These are phyloP conservation scores for Hydrozoanthus tunicans DNA, from an alignment of 64 coral and sea anemone genomes.

Conservation along the genomic window DNA sequence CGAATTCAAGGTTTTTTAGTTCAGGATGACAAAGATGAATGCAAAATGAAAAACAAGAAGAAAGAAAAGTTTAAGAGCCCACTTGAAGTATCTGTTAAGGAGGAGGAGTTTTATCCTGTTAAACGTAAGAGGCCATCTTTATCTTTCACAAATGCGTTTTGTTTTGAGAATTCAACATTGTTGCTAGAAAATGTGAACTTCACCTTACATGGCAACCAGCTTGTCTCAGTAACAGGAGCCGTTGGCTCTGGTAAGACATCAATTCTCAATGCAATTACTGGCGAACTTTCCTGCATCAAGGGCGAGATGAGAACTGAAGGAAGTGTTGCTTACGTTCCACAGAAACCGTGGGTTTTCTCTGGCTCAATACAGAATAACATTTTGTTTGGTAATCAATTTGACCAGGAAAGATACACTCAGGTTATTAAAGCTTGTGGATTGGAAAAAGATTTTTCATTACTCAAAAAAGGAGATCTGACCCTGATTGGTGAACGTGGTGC, in stretches of 20 bases:
- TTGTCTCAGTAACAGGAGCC: conserved; percentile 59
- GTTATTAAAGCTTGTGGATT: conserved; percentile 68
- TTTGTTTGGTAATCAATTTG: conserved; percentile 61
- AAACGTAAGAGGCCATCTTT: background rate
- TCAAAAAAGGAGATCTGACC: conserved; percentile 67
- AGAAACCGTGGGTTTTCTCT: conserved; percentile 68
- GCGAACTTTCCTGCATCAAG: conserved; percentile 43
- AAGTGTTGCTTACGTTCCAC: conserved; percentile 63
- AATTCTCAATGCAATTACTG: conserved; percentile 51
- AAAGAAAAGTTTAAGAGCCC: background rate
- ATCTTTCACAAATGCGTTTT: background rate
- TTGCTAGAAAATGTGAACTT: conserved; percentile 10
- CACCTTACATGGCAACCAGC: conserved; percentile 1
- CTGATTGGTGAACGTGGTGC: conserved; percentile 66
- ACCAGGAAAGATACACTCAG: conserved; percentile 42
- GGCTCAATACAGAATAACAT: conserved; percentile 75
- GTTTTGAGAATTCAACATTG: background rate
- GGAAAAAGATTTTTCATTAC: conserved; percentile 46
- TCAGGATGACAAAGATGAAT: background rate
- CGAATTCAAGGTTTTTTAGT: background rate
- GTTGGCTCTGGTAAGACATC: conserved; percentile 64
- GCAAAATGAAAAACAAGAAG: background rate
- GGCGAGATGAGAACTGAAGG: conserved; percentile 42
- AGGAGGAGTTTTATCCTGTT: too few relatives aligned
- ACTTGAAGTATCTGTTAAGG: background rate